These are phyloP conservation scores for Xenentodon cancila DNA, from an alignment of 2,797 vertebrate genomes.

Conservation along the genomic window DNA sequence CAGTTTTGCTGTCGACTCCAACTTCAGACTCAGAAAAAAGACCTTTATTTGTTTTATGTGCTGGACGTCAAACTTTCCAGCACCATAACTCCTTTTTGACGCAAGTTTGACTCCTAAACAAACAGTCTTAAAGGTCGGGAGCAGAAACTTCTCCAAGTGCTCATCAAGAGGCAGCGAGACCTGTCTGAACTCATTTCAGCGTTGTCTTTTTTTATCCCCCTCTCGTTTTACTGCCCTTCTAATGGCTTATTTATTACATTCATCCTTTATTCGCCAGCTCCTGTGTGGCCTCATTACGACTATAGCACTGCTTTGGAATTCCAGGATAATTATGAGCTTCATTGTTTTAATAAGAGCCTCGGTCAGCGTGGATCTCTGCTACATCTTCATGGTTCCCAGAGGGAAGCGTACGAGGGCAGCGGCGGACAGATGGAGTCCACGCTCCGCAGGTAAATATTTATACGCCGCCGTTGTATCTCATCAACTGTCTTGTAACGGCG, in stretches of 20 bases:
- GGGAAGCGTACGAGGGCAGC: constrained; percentile 67
- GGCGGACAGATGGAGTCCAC: constrained; percentile 76
- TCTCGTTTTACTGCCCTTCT: constrained; percentile 80
- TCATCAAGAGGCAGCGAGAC: constrained; percentile 65
- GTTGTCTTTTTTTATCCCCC: constrained; percentile 51
- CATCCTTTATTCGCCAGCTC: constrained; percentile 83
- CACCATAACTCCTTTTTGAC: too few relatives aligned
- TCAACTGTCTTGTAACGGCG: constrained; percentile 65
- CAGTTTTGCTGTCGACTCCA: too few relatives aligned
- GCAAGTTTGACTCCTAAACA: constrained; percentile 7
- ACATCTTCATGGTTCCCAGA: constrained; percentile 70
- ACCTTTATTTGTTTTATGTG: too few relatives aligned
- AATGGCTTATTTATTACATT: constrained; percentile 87
- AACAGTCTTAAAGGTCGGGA: constrained; percentile 42
- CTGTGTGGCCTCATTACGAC: constrained; percentile 87
- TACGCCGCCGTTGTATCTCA: constrained; percentile 59
- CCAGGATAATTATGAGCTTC: constrained; percentile 84
- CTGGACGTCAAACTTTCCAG: too few relatives aligned
- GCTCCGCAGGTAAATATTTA: constrained; percentile 79
- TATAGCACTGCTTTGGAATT: constrained; percentile 80
- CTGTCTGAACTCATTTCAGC: constrained; percentile 72
- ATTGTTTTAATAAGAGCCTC: constrained; percentile 87
- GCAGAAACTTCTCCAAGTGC: constrained; percentile 58
- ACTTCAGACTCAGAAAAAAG: too few relatives aligned
- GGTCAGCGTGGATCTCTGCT: constrained; percentile 75